Base-by-base conservation (phyloP, 2,888 invertebrate genomes). In the Brachypterus glaber region DNA sequence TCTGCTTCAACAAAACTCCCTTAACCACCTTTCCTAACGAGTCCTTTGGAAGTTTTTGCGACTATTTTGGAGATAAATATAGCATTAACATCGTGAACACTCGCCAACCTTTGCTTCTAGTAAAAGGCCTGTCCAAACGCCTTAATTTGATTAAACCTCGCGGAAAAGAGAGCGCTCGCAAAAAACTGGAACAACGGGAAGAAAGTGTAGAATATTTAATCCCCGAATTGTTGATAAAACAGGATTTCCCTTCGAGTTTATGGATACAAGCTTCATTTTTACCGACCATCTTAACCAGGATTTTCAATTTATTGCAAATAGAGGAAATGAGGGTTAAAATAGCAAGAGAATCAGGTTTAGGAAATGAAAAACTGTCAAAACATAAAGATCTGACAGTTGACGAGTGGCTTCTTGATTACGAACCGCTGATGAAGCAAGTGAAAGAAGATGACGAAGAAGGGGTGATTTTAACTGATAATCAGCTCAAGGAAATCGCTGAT, bases 251-350 rank as follows among this genome's bases (percentile, higher is more conserved):
- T 0, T 74, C 79, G 12, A 68, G 80, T 8, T 68, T 92, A 41
- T 95, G 92, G 88, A 70, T 85, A 14, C 91, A 95, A 63, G 82
- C 87, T 0, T 76, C 79, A 2, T 73, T 85, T 36, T 58, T 98
- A 39, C 96, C 97, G 0, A 82, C 86, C 13, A 75, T 93, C 39
- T 57, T 96, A 17, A 86, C 90, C 57, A 77, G 96, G 58, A 67
- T 79, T 1, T 59, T 73, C 32, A 76, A 78, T 58, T 63, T 91
- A 13, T 66, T 89, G 8, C 61, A 80, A 26, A 82, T 86, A 0
- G 79, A 87, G 48, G 82, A 88, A 54, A 65, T 92, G 1, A 70
- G 84, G 17, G 46, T 52, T 7, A 61, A 60, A 50, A 76, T 84
- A 33, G 68, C 69, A 0, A 32, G 13, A 1, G 71, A 68, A 36